Conservation (phyloP, 2,113 vertebrate species). For the Salvelinus sp. region DNA sequence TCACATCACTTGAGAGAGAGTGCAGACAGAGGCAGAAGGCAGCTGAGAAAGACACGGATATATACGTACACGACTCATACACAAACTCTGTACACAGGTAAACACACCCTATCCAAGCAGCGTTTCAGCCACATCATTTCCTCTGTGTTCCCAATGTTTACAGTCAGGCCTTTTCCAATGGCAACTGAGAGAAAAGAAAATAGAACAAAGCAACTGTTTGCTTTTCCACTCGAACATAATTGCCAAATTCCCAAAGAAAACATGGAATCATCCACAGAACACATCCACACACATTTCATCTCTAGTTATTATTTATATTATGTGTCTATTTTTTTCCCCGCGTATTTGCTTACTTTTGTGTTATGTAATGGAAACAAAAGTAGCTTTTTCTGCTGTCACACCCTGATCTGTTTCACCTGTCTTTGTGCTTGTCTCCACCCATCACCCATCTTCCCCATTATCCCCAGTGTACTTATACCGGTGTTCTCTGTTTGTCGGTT, state of each 20-base stretch:
- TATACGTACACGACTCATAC: neutral
- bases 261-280: neutral
- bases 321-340: neutral
- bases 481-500: no score
- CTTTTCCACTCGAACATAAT: neutral
- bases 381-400: neutral
- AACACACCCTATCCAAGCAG: neutral
- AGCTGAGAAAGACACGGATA: neutral
- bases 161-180: neutral
- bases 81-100: neutral
- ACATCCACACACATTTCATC: constrained; percentile 1
- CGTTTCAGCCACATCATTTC: neutral
- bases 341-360: neutral
- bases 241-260: neutral
- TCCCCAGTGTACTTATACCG: no score
- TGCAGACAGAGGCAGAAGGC: neutral
- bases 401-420: no score
- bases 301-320: neutral
- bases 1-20: neutral
- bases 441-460: no score
- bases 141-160: neutral
- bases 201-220: neutral
- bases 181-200: neutral
- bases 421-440: no score
- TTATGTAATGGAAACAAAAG: neutral